A percentile compares a stretch with the other conserved stretches of the same genome.
Conservation (phyloP, 2,113 vertebrate species). For the Furnarius figulus region DNA sequence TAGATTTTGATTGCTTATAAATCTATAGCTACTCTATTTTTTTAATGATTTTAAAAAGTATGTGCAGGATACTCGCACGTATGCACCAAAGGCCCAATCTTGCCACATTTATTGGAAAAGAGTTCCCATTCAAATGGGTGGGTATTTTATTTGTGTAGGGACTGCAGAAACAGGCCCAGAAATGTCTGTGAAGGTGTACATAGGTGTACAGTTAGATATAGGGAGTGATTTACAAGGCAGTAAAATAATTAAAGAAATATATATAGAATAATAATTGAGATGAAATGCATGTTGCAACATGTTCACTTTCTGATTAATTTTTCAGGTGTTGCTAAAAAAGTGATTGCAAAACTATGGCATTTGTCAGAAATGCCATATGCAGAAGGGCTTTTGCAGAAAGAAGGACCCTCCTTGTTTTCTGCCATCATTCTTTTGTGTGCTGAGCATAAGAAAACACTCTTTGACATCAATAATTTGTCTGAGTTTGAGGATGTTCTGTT, state of each 20-base stretch:
- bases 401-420: conserved; percentile 12
- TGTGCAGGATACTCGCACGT: not conserved
- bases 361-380: not conserved
- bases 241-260: not conserved
- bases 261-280: not conserved
- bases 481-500: not conserved
- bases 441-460: not conserved
- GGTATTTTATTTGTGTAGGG: not conserved
- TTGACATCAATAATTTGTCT: not conserved
- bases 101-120: conserved; percentile 18
- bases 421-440: not conserved
- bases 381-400: conserved; percentile 40
- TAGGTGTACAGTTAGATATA: conserved; percentile 9
- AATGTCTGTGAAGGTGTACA: not conserved
- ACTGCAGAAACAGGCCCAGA: not conserved
- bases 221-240: not conserved
- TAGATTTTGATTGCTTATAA: not conserved
- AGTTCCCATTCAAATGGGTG: not conserved
- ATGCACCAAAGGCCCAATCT: conserved; percentile 20
- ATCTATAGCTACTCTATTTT: conserved; percentile 58
- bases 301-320: not conserved
- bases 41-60: conserved; percentile 15
- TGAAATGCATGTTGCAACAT: not conserved
- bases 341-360: not conserved
- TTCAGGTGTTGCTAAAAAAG: not conserved